phyloP scores from a whole-genome alignment of 2,113 vertebrate species.

The Sylvia atricapilla region DNA sequence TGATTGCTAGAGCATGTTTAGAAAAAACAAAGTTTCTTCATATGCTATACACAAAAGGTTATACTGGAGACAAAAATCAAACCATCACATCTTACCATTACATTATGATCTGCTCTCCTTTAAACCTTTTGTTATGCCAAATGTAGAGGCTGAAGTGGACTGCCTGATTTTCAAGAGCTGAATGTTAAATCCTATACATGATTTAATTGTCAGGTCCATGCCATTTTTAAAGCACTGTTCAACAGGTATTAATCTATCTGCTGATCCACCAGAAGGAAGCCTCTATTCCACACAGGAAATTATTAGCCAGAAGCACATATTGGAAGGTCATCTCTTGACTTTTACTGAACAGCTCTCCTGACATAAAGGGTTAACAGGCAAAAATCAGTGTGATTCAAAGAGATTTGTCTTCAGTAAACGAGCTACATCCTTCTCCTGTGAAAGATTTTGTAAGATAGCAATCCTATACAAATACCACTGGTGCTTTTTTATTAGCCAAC shows the following conservation, averaged over 20 bases:
- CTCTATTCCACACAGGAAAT: background rate
- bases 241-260: background rate
- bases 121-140: background rate
- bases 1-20: background rate
- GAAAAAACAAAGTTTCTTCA: background rate
- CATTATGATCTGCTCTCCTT: rapidly evolving
- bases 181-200: background rate
- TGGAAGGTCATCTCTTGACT: constrained; percentile 14
- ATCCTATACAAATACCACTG: background rate
- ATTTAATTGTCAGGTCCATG: background rate
- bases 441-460: constrained; percentile 2
- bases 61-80: background rate
- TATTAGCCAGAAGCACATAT: background rate
- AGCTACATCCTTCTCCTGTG: background rate
- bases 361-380: constrained; percentile 39
- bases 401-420: background rate
- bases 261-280: background rate
- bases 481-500: background rate
- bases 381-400: constrained; percentile 5
- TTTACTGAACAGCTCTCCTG: background rate
- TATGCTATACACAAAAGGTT: background rate
- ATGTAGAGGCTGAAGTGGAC: background rate
- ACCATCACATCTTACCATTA: background rate
- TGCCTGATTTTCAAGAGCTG: constrained; percentile 11
- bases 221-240: background rate